phyloP scores from a whole-genome alignment of 2,797 vertebrate species.

The Pangasius larnaudii region DNA sequence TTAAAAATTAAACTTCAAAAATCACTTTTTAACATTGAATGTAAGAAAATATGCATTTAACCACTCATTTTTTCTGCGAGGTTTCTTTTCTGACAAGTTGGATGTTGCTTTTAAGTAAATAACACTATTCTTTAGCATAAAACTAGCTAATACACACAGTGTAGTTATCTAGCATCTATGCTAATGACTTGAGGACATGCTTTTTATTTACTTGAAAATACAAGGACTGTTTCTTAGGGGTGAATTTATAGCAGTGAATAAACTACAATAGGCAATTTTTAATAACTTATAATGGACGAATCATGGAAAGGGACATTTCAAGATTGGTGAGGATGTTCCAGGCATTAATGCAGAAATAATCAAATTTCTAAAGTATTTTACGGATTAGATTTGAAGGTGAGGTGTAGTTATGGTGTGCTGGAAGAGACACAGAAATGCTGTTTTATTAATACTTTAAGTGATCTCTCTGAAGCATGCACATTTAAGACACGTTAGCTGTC shows the following conservation, averaged over 20 bases:
- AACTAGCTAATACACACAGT: neutral
- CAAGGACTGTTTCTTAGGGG: neutral
- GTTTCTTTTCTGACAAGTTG: neutral
- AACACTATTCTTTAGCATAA: neutral
- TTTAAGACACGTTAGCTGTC: too few species aligned
- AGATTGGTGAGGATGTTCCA: neutral
- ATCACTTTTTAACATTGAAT: neutral
- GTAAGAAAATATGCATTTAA: neutral
- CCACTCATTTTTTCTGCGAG: neutral
- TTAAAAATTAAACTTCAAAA: neutral
- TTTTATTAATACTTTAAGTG: too few species aligned
- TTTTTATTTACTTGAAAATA: too few species aligned
- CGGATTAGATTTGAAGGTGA: too few species aligned
- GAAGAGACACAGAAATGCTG: too few species aligned
- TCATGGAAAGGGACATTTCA: neutral
- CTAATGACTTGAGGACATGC: neutral
- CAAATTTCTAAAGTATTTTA: too few species aligned
- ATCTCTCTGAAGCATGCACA: too few species aligned
- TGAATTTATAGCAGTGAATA: neutral
- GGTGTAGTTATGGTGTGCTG: too few species aligned
- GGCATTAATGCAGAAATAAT: neutral
- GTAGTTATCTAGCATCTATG: neutral
- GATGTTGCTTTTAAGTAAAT: neutral
- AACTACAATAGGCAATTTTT: neutral
- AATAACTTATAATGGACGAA: neutral